Percentiles rank a stretch among this genome's conserved stretches.
phyloP scores from a whole-genome alignment of 1,140 invertebrate genomes.

The Euglossa dilemma region DNA sequence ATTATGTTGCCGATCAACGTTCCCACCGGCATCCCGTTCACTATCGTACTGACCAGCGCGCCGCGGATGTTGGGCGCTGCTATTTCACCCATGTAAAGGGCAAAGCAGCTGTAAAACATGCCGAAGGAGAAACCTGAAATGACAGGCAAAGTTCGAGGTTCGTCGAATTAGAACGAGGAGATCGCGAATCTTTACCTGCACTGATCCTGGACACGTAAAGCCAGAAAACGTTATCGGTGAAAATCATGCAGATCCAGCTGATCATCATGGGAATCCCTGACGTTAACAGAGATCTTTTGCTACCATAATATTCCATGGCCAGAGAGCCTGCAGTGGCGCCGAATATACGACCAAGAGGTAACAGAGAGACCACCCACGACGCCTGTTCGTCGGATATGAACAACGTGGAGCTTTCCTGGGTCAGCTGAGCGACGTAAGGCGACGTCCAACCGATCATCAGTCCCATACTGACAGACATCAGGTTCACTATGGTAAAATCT shows the following conservation, averaged over 20 bases:
- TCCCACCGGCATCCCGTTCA: conserved; percentile 81
- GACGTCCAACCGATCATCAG: conserved; percentile 83
- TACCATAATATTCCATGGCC: conserved; percentile 83
- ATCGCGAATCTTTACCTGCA: conserved; percentile 77
- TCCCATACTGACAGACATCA: conserved; percentile 75
- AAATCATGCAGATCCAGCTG: conserved; percentile 85
- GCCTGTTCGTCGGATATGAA: conserved; percentile 83
- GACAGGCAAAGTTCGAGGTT: not conserved
- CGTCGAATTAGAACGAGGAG: too few relatives aligned
- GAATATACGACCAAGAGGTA: conserved; percentile 80
- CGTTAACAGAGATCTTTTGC: conserved; percentile 85
- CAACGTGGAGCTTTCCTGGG: conserved; percentile 79
- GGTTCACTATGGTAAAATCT: conserved; percentile 68
- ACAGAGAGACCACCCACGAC: conserved; percentile 85
- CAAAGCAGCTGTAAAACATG: conserved; percentile 85
- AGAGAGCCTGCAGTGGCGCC: conserved; percentile 76
- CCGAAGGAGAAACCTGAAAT: conserved; percentile 74
- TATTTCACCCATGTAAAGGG: conserved; percentile 87
- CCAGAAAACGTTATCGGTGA: conserved; percentile 80
- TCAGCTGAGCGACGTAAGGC: conserved; percentile 83
- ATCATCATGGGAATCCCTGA: conserved; percentile 84
- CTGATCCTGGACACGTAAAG: conserved; percentile 83
- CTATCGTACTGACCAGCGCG: conserved; percentile 84
- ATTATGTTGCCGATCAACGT: conserved; percentile 87
- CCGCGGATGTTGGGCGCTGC: conserved; percentile 86